phyloP scores from a whole-genome alignment of 2,888 invertebrate species.

The Chloroclystis v-ata region DNA sequence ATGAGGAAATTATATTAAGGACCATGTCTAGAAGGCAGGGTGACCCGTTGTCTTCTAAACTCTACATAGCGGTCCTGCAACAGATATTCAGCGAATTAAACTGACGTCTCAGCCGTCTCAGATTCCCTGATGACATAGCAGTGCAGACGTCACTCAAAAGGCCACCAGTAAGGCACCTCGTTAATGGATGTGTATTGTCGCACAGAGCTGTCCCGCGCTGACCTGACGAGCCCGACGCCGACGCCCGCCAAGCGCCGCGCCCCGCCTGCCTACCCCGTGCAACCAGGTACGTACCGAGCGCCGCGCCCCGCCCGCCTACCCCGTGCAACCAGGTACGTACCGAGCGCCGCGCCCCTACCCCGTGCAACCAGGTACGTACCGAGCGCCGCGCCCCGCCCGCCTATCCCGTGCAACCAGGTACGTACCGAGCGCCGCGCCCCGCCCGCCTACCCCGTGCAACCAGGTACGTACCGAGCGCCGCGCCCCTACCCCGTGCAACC shows the following conservation, averaged over 20 bases:
- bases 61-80: too few species aligned
- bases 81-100: too few species aligned
- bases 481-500: background rate
- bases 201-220: constrained; percentile 47
- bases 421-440: too few species aligned
- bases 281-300: constrained; percentile 58
- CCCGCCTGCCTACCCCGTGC: constrained; percentile 60
- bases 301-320: too few species aligned
- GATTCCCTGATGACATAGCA: too few species aligned
- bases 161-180: too few species aligned
- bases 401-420: constrained; percentile 66
- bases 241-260: constrained; percentile 19
- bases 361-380: too few species aligned
- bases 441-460: constrained; percentile 57
- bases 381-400: constrained; percentile 23
- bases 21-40: too few species aligned
- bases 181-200: background rate
- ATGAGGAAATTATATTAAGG: too few species aligned
- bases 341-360: constrained; percentile 47
- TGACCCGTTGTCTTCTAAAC: too few species aligned
- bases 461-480: constrained; percentile 38
- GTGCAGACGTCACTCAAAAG: too few species aligned
- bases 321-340: constrained; percentile 33
- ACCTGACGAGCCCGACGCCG: constrained; percentile 35
- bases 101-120: too few species aligned